Evolutionary conservation across 2,113 vertebrate genomes (phyloP), one percentile per base, ranked within the genome.

Genomic region (Megaleporinus macrocephalus): DNA sequence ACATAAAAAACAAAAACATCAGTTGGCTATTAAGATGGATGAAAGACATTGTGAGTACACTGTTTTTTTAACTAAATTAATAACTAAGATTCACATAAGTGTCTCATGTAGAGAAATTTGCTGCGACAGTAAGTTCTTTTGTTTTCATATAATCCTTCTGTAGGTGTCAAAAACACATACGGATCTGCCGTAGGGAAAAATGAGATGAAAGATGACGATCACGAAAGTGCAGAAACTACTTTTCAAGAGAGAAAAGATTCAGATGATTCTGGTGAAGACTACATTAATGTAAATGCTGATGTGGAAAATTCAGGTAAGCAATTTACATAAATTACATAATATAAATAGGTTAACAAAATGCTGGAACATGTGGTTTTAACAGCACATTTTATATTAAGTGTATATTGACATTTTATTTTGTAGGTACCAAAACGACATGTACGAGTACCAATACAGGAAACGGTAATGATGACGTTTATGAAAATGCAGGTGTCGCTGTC

Each of bases 141-240:
- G 0, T 51, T 51, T 16, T 9, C 22, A n/a, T 4, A n/a, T 4
- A 57, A 57, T n/a, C 2, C 18, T 57, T 61, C 0, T 13, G 0
- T 76, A 71, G 65, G 27, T 61, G 9, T 22, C 22, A 65, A 0
- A 68, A 82, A 71, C 57, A 77, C 10, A 22, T 68, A 77, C 20
- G 65, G 14, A n/a, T 30, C 18, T 0, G 20, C 49, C 66, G 62
- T 5, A 6, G 26, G 18, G 53, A 18, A 36, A 18, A 20, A 10
- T n/a, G 26, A 69, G 15, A 5, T 68, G 14, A 41, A 33, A 29
- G 53, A 76, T 71, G 26, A 82, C 13, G 68, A 61, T 59, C 62
- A 76, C 24, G 59, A 61, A 59, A 76, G 62, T 59, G 36, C 73
- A 33, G 53, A 10, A 49, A 49, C 47, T 2, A 15, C 12, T 49